phyloP scores from a whole-genome alignment of 2,113 vertebrate genomes.

The Podarcis muralis region DNA sequence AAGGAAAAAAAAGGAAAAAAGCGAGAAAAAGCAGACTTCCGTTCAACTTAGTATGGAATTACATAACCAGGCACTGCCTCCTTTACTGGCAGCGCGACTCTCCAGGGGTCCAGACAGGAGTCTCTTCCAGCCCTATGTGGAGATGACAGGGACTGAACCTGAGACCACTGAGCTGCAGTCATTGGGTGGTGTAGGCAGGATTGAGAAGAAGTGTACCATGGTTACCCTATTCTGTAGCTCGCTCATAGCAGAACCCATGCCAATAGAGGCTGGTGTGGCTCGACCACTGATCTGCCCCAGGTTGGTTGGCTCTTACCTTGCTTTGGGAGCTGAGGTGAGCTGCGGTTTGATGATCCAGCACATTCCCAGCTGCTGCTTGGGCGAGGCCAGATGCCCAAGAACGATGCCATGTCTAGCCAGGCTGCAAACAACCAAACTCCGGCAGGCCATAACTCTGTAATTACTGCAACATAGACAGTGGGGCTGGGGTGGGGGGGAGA shows the following conservation, averaged over 20 bases:
- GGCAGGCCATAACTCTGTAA: slow-evolving; percentile 29
- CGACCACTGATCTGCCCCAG: background rate
- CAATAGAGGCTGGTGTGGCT: background rate
- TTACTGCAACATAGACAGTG: slow-evolving; percentile 21
- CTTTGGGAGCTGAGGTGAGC: background rate
- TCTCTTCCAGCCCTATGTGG: no score
- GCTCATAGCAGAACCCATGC: background rate
- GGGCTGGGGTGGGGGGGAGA: slow-evolving; percentile 4
- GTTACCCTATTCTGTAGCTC: background rate
- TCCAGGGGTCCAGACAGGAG: no score
- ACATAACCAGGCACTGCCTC: no score
- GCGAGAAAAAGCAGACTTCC: no score
- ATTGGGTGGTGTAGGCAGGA: background rate
- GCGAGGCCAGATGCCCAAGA: slow-evolving; percentile 18
- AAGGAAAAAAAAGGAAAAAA: no score
- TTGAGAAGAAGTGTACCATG: background rate
- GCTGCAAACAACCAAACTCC: slow-evolving; percentile 26
- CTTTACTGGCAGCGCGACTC: no score
- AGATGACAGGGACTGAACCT: no score
- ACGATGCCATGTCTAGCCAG: slow-evolving; percentile 30
- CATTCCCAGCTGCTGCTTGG: slow-evolving; percentile 32
- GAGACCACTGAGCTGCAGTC: background rate
- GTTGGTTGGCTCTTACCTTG: background rate
- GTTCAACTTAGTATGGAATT: no score
- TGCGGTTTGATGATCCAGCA: slow-evolving; percentile 22